Conservation (phyloP, 2,797 vertebrate genomes). For the Sebastes iracundus region DNA sequence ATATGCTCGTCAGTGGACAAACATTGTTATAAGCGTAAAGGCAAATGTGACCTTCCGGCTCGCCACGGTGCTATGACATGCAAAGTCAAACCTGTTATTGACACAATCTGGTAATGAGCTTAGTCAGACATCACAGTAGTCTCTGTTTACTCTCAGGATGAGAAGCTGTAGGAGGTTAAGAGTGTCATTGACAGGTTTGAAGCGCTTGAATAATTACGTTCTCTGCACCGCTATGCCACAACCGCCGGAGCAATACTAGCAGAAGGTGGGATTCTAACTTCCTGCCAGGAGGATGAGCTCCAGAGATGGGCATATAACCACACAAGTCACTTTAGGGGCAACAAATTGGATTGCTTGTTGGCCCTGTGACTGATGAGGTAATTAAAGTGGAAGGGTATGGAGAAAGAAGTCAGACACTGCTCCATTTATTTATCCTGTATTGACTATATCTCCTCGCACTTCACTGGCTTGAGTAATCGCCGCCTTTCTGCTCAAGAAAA, state of each 20-base stretch:
- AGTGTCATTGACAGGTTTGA: slow-evolving; percentile 37
- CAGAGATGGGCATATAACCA: slow-evolving; percentile 49
- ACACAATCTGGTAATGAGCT: slow-evolving; percentile 61
- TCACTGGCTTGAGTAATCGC: slow-evolving; percentile 65
- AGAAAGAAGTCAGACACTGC: slow-evolving; percentile 62
- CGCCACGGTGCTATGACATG: not conserved
- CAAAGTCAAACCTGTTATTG: slow-evolving; percentile 57
- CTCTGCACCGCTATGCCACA: not conserved
- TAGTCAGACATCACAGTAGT: slow-evolving; percentile 40
- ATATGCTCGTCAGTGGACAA: slow-evolving; percentile 15
- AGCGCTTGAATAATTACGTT: slow-evolving; percentile 43
- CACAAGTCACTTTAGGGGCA: slow-evolving; percentile 64
- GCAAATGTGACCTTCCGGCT: slow-evolving; percentile 31
- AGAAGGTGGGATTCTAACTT: slow-evolving; percentile 47
- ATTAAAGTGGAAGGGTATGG: slow-evolving; percentile 74
- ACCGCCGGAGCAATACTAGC: slow-evolving; percentile 8
- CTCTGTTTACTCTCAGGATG: slow-evolving; percentile 53
- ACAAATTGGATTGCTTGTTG: slow-evolving; percentile 74
- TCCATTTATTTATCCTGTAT: slow-evolving; percentile 73
- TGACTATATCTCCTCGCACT: slow-evolving; percentile 67
- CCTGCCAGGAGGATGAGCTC: slow-evolving; percentile 51
- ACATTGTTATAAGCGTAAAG: slow-evolving; percentile 8
- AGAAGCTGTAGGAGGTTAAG: slow-evolving; percentile 35
- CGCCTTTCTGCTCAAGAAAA: slow-evolving; percentile 43
- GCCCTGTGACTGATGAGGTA: slow-evolving; percentile 76